Evolutionary conservation across 2,888 invertebrate genomes (phyloP).

Genomic region (Rapana venosa): DNA sequence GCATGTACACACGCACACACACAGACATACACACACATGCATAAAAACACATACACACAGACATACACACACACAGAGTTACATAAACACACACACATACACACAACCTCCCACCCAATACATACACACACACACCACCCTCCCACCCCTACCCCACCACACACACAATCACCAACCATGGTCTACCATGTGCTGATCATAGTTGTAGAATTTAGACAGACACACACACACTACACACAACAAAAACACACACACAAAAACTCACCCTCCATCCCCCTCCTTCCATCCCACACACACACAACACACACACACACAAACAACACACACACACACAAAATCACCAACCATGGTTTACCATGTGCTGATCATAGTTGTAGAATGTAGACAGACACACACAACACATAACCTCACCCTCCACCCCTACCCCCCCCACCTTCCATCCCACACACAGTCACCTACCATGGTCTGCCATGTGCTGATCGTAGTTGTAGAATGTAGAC

Average conservation of each 20-base stretch:
- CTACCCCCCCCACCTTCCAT: no score
- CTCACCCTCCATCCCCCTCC: no score
- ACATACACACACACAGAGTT: no score
- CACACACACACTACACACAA: no score
- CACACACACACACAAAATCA: neutral
- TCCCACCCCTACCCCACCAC: neutral
- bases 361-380: constrained; percentile 95
- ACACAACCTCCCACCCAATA: neutral
- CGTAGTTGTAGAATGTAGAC: constrained; percentile 94
- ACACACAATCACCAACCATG: constrained; percentile 66
- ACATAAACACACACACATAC: neutral
- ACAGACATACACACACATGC: no score
- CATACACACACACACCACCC: neutral
- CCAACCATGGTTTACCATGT: constrained; percentile 87
- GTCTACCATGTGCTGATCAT: constrained; percentile 97
- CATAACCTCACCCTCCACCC: no score
- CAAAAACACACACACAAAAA: no score
- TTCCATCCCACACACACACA: no score
- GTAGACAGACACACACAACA: no score
- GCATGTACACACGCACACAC: no score
- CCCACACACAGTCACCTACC: constrained; percentile 58
- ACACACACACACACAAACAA: no score
- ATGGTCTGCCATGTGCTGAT: constrained; percentile 93
- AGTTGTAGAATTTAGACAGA: constrained; percentile 89
- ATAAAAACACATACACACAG: no score